A percentile compares a stretch with the other conserved stretches of the same genome.
phyloP scores from a whole-genome alignment of 1,140 invertebrate genomes.

The Hyphantria cunea region DNA sequence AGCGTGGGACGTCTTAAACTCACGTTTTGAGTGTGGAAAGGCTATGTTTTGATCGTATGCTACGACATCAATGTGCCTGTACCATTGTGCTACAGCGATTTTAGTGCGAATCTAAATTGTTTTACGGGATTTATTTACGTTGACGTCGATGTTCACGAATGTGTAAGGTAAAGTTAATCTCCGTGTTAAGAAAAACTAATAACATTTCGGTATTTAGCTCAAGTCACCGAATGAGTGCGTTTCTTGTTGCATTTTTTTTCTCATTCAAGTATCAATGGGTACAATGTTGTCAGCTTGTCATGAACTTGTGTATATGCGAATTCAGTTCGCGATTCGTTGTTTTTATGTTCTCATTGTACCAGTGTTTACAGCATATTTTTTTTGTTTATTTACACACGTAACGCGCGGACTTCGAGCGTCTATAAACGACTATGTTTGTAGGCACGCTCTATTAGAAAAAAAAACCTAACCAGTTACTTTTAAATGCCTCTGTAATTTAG shows the following conservation, averaged over 20 bases:
- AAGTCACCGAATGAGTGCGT: constrained; percentile 17
- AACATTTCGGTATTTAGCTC: not conserved
- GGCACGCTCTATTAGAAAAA: constrained; percentile 14
- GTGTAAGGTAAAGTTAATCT: constrained; percentile 43
- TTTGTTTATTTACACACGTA: constrained; percentile 74
- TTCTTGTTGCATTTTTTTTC: constrained; percentile 39
- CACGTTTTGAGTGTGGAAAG: constrained; percentile 47
- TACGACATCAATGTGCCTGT: constrained; percentile 69
- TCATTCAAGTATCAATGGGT: constrained; percentile 24
- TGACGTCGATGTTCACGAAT: constrained; percentile 42
- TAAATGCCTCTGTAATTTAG: not conserved
- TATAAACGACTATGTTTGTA: constrained; percentile 34
- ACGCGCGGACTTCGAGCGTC: constrained; percentile 37
- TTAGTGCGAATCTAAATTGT: constrained; percentile 58
- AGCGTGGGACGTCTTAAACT: constrained; percentile 22
- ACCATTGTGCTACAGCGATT: constrained; percentile 67
- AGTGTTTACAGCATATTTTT: constrained; percentile 65
- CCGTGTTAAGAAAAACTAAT: constrained; percentile 8
- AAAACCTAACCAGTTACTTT: constrained; percentile 1
- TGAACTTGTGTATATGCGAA: constrained; percentile 33
- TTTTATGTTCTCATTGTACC: constrained; percentile 66
- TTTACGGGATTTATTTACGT: constrained; percentile 54
- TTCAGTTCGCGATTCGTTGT: constrained; percentile 62
- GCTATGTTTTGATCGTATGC: constrained; percentile 77
- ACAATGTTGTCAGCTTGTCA: constrained; percentile 28